Evolutionary conservation across 30 jellyfish, hydroid and myxozoan species (phyloP).

Genomic region (Chrysaora quinquecirrha): DNA sequence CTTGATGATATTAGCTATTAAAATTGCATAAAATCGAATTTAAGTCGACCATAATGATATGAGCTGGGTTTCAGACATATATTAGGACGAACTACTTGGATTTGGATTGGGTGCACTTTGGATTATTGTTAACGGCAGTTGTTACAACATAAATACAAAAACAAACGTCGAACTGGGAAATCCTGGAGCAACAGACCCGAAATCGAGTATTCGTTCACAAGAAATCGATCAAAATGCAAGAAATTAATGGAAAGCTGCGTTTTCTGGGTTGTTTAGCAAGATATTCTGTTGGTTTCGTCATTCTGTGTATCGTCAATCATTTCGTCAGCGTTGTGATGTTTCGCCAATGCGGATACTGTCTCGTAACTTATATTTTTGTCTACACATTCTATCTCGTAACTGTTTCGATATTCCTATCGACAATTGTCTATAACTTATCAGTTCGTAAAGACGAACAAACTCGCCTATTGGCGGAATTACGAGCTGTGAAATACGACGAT

Average conservation of each 20-base stretch:
- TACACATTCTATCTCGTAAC: constrained; percentile 37
- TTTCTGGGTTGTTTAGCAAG: constrained; percentile 3
- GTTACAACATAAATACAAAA: too few species aligned
- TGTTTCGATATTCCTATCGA: constrained; percentile 39
- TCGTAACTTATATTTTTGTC: constrained; percentile 30
- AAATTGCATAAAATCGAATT: too few species aligned
- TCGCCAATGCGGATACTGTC: constrained; percentile 58
- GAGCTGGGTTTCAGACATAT: too few species aligned
- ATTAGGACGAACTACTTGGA: too few species aligned
- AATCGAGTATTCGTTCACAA: too few species aligned
- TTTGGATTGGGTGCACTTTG: too few species aligned
- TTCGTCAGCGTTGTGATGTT: constrained; percentile 43
- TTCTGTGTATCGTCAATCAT: constrained; percentile 46
- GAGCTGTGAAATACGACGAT: constrained; percentile 38
- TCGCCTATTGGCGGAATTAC: constrained; percentile 32
- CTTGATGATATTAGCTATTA: too few species aligned
- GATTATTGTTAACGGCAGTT: too few species aligned
- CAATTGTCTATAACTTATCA: constrained; percentile 14
- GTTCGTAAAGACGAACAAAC: constrained; percentile 35
- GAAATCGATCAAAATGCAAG: constrained; percentile 29
- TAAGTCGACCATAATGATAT: too few species aligned
- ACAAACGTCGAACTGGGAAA: too few species aligned
- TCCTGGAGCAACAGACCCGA: too few species aligned
- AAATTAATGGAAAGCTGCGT: neutral
- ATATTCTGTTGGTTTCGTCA: constrained; percentile 16